Evolutionary conservation across 1,140 invertebrate species (phyloP).

Genomic region (Diorhabda elongata): DNA sequence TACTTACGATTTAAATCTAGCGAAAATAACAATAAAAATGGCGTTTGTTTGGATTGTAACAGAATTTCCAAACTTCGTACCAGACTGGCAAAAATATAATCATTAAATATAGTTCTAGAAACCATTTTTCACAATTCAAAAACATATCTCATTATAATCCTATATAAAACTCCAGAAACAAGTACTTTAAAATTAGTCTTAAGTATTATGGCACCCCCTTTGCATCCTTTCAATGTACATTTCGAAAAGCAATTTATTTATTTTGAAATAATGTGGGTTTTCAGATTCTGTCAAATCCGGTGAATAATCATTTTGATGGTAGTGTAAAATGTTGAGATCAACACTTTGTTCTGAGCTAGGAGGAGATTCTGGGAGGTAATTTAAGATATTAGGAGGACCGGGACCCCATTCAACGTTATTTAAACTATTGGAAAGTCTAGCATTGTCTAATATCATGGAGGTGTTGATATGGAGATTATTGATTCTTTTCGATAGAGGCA

Average conservation of each 20-base stretch:
- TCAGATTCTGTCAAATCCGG: conserved; percentile 54
- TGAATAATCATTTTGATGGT: conserved; percentile 45
- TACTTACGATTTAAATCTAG: no score
- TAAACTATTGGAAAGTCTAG: conserved; percentile 7
- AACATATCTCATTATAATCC: no score
- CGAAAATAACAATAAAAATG: no score
- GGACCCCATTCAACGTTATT: conserved; percentile 35
- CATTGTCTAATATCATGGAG: conserved; percentile 31
- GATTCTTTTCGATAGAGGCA: conserved; percentile 72
- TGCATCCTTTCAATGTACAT: conserved; percentile 57
- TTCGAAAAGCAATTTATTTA: conserved; percentile 58
- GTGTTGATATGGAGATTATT: conserved; percentile 73
- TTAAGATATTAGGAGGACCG: conserved; percentile 27
- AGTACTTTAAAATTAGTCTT: not conserved
- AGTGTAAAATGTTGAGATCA: conserved; percentile 31
- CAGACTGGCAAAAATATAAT: no score
- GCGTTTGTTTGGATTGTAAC: no score
- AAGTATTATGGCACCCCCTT: conserved; percentile 42
- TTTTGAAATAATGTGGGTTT: conserved; percentile 63
- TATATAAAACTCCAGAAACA: no score
- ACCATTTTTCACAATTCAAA: no score
- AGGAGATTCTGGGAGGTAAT: conserved; percentile 23
- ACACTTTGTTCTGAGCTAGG: conserved; percentile 35
- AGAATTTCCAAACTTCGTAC: no score
- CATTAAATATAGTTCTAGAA: no score